phyloP scores from a whole-genome alignment of 2,888 invertebrate species.

The Phengaris arion region DNA sequence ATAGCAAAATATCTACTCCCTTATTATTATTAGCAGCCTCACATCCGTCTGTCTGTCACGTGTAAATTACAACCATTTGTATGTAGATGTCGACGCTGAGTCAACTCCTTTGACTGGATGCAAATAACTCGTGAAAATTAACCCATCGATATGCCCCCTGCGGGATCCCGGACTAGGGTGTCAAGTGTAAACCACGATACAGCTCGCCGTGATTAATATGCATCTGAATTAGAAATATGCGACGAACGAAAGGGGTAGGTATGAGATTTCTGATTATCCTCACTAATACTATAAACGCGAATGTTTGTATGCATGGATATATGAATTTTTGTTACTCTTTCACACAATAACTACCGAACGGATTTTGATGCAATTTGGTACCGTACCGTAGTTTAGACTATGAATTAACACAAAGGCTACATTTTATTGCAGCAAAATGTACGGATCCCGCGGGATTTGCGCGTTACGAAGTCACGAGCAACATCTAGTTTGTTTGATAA shows the following conservation, averaged over 20 bases:
- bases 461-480: too few relatives aligned
- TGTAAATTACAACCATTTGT: slow-evolving; percentile 75
- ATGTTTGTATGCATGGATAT: too few relatives aligned
- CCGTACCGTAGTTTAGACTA: too few relatives aligned
- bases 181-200: not conserved
- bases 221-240: slow-evolving; percentile 14
- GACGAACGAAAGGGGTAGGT: not conserved
- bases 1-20: too few relatives aligned
- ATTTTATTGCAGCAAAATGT: too few relatives aligned
- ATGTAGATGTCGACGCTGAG: slow-evolving; percentile 65
- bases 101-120: slow-evolving; percentile 65
- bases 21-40: slow-evolving; percentile 42
- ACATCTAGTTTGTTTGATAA: too few relatives aligned
- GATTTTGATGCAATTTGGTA: too few relatives aligned
- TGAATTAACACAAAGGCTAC: too few relatives aligned
- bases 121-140: slow-evolving; percentile 73
- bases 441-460: too few relatives aligned
- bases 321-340: too few relatives aligned
- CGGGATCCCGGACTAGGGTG: slow-evolving; percentile 21
- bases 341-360: too few relatives aligned
- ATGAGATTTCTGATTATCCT: not conserved
- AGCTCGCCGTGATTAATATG: slow-evolving; percentile 1
- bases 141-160: slow-evolving; percentile 63
- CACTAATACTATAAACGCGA: too few relatives aligned
- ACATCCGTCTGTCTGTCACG: slow-evolving; percentile 63